Conservation (phyloP, 2,797 vertebrate genomes). For the Adrianichthys oophorus region DNA sequence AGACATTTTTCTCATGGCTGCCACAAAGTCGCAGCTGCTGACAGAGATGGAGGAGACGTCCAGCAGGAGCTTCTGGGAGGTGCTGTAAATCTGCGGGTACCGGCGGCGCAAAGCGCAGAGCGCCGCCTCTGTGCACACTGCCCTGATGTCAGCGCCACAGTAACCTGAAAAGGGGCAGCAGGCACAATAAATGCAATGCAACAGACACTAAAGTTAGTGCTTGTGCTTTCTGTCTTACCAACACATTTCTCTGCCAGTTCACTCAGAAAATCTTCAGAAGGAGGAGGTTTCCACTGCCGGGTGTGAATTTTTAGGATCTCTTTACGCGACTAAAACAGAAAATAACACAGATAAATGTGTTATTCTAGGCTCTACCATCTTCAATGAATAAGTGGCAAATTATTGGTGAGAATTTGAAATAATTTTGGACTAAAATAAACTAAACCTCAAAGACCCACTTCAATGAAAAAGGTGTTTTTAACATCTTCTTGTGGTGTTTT, state of each 20-base stretch:
- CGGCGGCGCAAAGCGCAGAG: conserved; percentile 86
- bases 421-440: no score
- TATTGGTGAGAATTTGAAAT: no score
- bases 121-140: conserved; percentile 86
- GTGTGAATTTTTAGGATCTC: conserved; percentile 91
- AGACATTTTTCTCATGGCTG: conserved; percentile 85
- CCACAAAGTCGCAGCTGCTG: conserved; percentile 82
- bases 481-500: no score
- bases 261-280: conserved; percentile 81
- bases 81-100: conserved; percentile 89
- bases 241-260: conserved; percentile 88
- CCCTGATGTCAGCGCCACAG: conserved; percentile 92
- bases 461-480: no score
- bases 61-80: conserved; percentile 84
- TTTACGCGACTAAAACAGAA: conserved; percentile 80
- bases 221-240: conserved; percentile 64
- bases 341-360: no score
- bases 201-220: background rate
- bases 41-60: conserved; percentile 84
- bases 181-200: background rate
- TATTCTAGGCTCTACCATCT: no score
- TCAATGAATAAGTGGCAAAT: background rate
- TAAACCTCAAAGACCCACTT: no score
- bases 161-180: conserved; percentile 76
- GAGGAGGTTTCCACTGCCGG: conserved; percentile 82